Conservation (phyloP, 2,797 vertebrate genomes). For the Cynodonichthys magdalenae region DNA sequence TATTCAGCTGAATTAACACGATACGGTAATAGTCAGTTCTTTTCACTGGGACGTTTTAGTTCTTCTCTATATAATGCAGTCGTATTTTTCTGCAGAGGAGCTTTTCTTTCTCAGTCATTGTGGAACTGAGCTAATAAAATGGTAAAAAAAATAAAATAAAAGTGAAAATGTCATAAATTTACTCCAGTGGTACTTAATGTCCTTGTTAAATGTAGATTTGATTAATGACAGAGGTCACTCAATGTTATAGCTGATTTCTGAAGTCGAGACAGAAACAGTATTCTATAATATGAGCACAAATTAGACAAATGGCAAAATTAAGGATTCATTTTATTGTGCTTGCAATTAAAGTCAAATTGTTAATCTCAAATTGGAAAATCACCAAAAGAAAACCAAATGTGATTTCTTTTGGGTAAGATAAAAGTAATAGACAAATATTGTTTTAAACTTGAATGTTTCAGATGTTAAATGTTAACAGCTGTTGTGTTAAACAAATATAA, state of each 20-base stretch:
- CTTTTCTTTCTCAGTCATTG: background rate
- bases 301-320: no score
- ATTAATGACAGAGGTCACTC: background rate
- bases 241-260: background rate
- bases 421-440: no score
- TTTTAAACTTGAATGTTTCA: no score
- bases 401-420: no score
- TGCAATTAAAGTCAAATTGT: background rate
- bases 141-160: background rate
- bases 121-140: conserved; percentile 3
- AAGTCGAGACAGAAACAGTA: background rate
- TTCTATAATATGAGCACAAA: background rate
- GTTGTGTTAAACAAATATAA: no score
- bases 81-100: conserved; percentile 3
- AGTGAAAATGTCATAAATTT: background rate
- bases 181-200: background rate
- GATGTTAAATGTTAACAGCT: no score
- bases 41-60: conserved; percentile 4
- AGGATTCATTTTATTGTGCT: no score
- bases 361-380: background rate
- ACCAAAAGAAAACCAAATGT: no score
- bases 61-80: conserved; percentile 10
- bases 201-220: background rate
- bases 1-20: conserved; percentile 30
- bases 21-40: conserved; percentile 22